Conservation (phyloP, 2,888 invertebrate genomes). For the Homarus gammarus region DNA sequence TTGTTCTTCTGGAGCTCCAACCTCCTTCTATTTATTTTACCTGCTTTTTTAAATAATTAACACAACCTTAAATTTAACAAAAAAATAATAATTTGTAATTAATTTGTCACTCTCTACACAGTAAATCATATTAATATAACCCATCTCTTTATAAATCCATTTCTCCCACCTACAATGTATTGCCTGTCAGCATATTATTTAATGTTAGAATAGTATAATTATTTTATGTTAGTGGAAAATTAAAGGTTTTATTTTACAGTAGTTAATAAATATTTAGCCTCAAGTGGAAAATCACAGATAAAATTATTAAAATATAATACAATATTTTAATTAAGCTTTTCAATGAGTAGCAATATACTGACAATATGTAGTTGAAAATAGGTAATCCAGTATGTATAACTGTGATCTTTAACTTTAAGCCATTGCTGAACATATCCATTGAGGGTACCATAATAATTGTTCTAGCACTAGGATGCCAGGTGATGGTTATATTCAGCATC, state of each 20-base stretch:
- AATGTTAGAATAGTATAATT: not conserved
- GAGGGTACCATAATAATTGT: not conserved
- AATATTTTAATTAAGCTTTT: constrained; percentile 22
- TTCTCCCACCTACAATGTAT: not conserved
- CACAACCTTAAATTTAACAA: no score
- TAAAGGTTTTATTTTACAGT: not conserved
- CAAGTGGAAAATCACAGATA: not conserved
- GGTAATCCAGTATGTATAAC: not conserved
- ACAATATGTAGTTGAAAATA: constrained; percentile 1
- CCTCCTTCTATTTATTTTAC: no score
- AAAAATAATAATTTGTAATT: no score
- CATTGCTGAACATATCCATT: not conserved
- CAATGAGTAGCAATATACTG: constrained; percentile 29
- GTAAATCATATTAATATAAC: no score
- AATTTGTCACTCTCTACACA: no score
- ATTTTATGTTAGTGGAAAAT: not conserved
- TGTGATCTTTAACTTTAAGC: not conserved
- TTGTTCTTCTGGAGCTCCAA: no score
- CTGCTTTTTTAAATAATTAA: no score
- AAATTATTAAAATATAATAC: not conserved
- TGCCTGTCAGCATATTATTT: not conserved
- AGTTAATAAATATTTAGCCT: not conserved
- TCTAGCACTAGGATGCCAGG: not conserved
- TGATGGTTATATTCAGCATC: not conserved
- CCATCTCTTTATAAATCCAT: not conserved